These are phyloP conservation scores for Teinopalpus imperialis DNA, from an alignment of 2,888 invertebrate species.

Conservation along the genomic window DNA sequence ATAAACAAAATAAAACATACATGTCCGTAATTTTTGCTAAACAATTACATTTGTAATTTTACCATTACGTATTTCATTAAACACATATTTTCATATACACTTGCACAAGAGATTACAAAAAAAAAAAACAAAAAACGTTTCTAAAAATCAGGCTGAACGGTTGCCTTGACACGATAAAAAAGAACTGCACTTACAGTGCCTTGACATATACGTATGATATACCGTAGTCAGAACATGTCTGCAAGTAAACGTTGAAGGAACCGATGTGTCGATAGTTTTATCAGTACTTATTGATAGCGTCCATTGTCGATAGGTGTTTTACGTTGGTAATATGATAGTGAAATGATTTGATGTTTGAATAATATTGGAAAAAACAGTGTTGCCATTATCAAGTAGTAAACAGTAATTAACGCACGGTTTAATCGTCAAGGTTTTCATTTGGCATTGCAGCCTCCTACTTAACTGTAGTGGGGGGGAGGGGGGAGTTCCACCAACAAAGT, in stretches of 20 bases:
- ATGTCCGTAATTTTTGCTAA: neutral
- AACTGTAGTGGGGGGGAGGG: too few species aligned
- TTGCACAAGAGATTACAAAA: neutral
- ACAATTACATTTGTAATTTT: neutral
- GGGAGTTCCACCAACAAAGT: too few species aligned
- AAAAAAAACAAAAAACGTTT: neutral
- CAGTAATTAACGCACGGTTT: too few species aligned
- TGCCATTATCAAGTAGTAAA: too few species aligned
- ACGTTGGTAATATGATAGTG: neutral
- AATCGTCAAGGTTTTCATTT: too few species aligned
- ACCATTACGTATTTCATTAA: neutral
- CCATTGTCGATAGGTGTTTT: conserved; percentile 2
- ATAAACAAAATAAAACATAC: neutral
- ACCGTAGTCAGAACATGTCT: neutral
- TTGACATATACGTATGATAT: conserved; percentile 3
- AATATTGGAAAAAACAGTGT: too few species aligned
- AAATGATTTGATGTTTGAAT: conserved; percentile 1
- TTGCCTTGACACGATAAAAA: conserved; percentile 8
- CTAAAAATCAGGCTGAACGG: neutral
- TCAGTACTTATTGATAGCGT: conserved; percentile 8
- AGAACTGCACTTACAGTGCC: conserved; percentile 3
- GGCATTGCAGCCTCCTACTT: too few species aligned
- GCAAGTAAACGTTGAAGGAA: conserved; percentile 6
- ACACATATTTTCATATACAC: neutral
- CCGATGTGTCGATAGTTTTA: conserved; percentile 1